Evolutionary conservation across 2,113 vertebrate species (phyloP).

Genomic region (Lepisosteus oculatus): DNA sequence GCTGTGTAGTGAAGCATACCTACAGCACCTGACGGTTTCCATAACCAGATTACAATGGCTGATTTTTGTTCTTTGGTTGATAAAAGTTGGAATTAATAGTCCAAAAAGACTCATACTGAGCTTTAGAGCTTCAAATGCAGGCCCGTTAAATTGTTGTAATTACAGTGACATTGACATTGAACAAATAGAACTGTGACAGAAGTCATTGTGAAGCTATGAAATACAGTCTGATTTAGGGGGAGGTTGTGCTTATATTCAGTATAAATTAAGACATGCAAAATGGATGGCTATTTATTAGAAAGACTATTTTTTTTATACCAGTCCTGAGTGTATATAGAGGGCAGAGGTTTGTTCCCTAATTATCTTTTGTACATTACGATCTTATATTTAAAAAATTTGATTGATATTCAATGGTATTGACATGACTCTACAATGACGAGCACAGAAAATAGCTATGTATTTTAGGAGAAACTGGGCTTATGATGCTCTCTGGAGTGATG

Average conservation of each 20-base stretch:
- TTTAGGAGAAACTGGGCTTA: neutral
- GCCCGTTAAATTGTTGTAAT: slow-evolving; percentile 13
- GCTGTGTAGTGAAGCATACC: neutral
- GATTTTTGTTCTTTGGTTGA: neutral
- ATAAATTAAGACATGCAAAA: neutral
- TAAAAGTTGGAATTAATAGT: neutral
- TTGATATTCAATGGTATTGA: neutral
- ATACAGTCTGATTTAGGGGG: slow-evolving; percentile 1
- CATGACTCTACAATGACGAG: neutral
- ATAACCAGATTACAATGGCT: neutral
- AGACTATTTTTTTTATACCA: neutral
- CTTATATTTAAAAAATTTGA: neutral
- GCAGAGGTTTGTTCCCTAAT: too few relatives aligned
- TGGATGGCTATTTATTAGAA: neutral
- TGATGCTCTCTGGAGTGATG: too few relatives aligned
- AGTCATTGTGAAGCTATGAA: neutral
- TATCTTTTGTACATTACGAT: neutral
- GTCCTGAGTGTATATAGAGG: too few relatives aligned
- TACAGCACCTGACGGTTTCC: neutral
- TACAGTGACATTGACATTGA: slow-evolving; percentile 13
- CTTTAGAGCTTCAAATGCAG: neutral
- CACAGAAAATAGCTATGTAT: neutral
- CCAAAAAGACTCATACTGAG: neutral
- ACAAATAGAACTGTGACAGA: neutral
- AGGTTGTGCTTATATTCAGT: too few relatives aligned